A percentile compares a stretch with the other conserved stretches of the same genome.
phyloP scores from a whole-genome alignment of 2,113 vertebrate species.

The Solenodon paradoxus region DNA sequence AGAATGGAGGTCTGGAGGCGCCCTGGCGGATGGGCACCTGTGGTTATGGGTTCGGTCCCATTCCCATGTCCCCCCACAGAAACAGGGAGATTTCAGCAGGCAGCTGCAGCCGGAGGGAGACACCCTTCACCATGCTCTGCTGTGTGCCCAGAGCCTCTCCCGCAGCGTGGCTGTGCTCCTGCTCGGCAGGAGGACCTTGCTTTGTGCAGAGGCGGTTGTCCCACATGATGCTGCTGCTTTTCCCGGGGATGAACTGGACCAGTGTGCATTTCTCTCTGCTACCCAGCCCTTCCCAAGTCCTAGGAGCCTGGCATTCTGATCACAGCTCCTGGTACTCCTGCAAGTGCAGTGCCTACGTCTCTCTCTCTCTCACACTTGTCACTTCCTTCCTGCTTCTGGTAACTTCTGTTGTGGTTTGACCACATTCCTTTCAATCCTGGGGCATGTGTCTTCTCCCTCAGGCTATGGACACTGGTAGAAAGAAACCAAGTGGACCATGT shows the following conservation, averaged over 20 bases:
- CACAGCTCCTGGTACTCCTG: accelerated
- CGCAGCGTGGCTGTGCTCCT: accelerated
- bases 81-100: background rate
- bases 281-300: accelerated
- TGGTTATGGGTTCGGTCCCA: background rate
- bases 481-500: accelerated
- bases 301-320: background rate
- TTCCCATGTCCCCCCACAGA: background rate
- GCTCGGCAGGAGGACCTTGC: background rate
- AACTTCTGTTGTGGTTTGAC: accelerated
- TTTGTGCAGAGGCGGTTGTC: accelerated
- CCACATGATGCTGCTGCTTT: background rate
- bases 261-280: accelerated
- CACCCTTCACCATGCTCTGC: background rate
- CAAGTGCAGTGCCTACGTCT: accelerated
- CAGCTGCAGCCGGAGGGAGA: background rate
- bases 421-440: accelerated
- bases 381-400: background rate
- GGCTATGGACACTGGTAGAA: background rate
- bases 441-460: background rate
- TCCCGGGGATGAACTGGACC: accelerated
- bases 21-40: accelerated
- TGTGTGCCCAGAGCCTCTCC: accelerated
- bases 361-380: accelerated
- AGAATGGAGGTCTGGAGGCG: background rate